Base-by-base conservation (phyloP, 2,113 vertebrate species). In the Lepus europaeus region DNA sequence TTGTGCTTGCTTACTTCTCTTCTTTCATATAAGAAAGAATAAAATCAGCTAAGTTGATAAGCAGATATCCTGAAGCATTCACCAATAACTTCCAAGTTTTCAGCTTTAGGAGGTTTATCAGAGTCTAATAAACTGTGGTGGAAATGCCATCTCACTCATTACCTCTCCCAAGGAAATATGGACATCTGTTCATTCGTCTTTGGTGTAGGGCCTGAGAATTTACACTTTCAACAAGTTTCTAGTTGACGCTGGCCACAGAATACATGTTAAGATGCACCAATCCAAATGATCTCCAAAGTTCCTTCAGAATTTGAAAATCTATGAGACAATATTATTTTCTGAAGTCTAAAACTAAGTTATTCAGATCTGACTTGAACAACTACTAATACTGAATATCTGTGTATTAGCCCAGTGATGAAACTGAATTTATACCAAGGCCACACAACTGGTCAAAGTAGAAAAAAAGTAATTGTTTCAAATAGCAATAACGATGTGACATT, bases 281-380 rank as follows among this genome's bases (percentile, higher is more conserved):
- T 80, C 39, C 25, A 93, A 4, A 68, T 76, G 39, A 66, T 45
- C 56, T 81, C 68, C 68, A 66, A 80, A 79, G 72, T 61, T 86
- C 39, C 64, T 92, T 92, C 36, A 84, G 25, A 91, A 59, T 85
- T 68, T 87, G 53, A 29, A 31, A 91, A 86, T 16, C 27, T 74
- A 66, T 74, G 68, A 91, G 49, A 69, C 33, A 72, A n/a, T 51
- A 66, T 33, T 72, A 76, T 39, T 81, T 81, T 84, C 45, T 45
- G 77, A 78, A 31, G 12, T 74, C 63, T 61, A 84, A 70, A 84
- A n/a, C 14, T 72, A 72, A 51, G 39, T 77, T 83, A 31, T 39
- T 89, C 56, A 70, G 3, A 31, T 77, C 45, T 77, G 45, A 83
- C 49, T 78, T 88, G 64, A 92, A 89, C 29, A 92, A 29, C 33